Percentiles rank a stretch among this genome's conserved stretches.
Conservation (phyloP, 2,797 vertebrate genomes). For the Neomorphus geoffroyi region DNA sequence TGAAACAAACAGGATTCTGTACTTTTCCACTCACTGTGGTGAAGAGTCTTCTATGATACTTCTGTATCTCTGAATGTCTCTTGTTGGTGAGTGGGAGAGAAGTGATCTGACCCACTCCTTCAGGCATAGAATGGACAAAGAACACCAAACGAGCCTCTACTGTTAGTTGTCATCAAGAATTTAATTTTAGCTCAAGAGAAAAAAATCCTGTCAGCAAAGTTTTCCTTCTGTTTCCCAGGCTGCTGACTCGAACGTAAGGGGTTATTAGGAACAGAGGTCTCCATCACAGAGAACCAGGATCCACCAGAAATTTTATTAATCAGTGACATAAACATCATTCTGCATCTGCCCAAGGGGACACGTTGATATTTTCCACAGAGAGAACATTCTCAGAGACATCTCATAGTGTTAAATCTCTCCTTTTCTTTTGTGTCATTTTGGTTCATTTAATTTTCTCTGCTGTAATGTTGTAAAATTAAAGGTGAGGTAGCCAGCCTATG, state of each 20-base stretch:
- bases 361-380: not conserved
- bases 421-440: not conserved
- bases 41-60: not conserved
- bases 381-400: not conserved
- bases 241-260: not conserved
- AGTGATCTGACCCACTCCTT: not conserved
- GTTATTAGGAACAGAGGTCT: not conserved
- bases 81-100: not conserved
- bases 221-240: not conserved
- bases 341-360: not conserved
- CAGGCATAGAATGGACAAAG: not conserved
- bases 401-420: not conserved
- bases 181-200: not conserved
- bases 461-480: not conserved
- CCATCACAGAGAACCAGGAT: not conserved
- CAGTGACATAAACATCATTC: not conserved
- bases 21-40: not conserved
- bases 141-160: not conserved
- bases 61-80: not conserved
- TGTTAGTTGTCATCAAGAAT: not conserved
- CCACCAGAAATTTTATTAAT: not conserved
- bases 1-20: not conserved
- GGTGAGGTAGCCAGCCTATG: not conserved
- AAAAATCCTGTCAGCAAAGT: not conserved
- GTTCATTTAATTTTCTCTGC: not conserved